Evolutionary conservation across 1,140 invertebrate species (phyloP), one percentile per base, ranked within the genome.

Genomic region (Drosophila sulfurigaster): DNA sequence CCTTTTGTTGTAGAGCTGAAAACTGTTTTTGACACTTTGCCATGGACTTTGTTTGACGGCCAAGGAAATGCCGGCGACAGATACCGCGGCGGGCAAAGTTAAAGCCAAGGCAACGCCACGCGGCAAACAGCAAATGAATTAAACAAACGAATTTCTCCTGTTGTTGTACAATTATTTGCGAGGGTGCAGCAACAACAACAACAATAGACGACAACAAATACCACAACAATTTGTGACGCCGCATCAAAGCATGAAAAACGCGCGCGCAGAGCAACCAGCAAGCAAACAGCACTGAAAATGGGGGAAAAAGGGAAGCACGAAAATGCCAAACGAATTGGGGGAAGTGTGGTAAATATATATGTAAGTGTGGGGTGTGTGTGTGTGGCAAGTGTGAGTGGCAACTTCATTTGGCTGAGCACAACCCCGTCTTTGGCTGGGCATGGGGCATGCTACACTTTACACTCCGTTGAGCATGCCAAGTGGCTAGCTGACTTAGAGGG

Each of bases 171-270:
- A 62, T 46, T 66, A 51, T 71, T 71, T 66, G 63, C 58, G 64
- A 58, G 64, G 63, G 71, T 75, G 70, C 57, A 73, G 46, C 60
- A 32, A 15, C 73, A 58, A 20, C 60, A 32, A 15, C 73, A 59
- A 20, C 20, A 25, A 25, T 25, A 63, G 3, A 32, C 64, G 60
- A 54, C 69, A 74, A 65, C 48, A 79, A 80, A 78, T 78, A 78
- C 78, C 78, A 80, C 78, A 80, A 78, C 75, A 80, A 78, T 80
- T 80, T 80, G 78, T 78, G 65, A 80, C 65, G 78, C 75, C 78
- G 70, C 64, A 80, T 80, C 70, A 80, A 80, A 78, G 75, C 78
- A 78, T 80, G 78, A 80, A 80, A 74, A 68, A 67, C 20, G 20
- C 20, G 20, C 78, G 68, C 68, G 58, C 57, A 72, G 63, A 49